Evolutionary conservation across 1,140 invertebrate species (phyloP), one percentile per base, ranked within the genome.

Genomic region (Arctopsyche grandis): DNA sequence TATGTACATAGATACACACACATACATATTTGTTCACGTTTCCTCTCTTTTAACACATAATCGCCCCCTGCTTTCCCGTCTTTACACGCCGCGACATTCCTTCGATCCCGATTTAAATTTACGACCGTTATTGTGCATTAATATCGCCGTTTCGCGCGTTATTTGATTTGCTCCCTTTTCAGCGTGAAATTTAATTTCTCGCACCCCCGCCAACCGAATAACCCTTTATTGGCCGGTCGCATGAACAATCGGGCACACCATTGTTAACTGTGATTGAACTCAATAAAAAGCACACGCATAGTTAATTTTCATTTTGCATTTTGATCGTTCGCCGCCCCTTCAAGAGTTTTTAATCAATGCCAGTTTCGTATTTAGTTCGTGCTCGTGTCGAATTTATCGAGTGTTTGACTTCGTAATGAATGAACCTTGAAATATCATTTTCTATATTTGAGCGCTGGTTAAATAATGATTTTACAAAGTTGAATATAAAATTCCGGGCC

Each of bases 61-160:
- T 78, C 19, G 14, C 26, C 29, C 46, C 77, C 77, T 52, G 12
- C 16, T 14, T 52, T 52, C 26, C 22, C 63, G 5, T 10, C 9
- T 5, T 26, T 66, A 66, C 58, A 3, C 16, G 7, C 1, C 9
- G 58, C 63, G 19, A 76, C 73, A 71, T 26, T 70, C 48, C 22
- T 19, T 56, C 21, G 48, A 52, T 12, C 14, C 43, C 46, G 74
- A 81, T 81, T 81, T 79, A 79, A 81, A 81, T 81, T 81, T 81
- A 81, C 73, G 60, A 56, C 70, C 74, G 52, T 73, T 74, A 81
- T 77, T 79, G 48, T 56, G 69, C 75, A 77, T 81, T 81, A 79
- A 81, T 81, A 78, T 66, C 38, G 63, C 58, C 63, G 38, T 46
- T 69, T 46, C 24, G 24, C 48, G 69, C 69, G 16, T 78, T 71